These are phyloP conservation scores for Ptychobarbus kaznakovi DNA, from an alignment of 2,797 vertebrate genomes.

Conservation along the genomic window DNA sequence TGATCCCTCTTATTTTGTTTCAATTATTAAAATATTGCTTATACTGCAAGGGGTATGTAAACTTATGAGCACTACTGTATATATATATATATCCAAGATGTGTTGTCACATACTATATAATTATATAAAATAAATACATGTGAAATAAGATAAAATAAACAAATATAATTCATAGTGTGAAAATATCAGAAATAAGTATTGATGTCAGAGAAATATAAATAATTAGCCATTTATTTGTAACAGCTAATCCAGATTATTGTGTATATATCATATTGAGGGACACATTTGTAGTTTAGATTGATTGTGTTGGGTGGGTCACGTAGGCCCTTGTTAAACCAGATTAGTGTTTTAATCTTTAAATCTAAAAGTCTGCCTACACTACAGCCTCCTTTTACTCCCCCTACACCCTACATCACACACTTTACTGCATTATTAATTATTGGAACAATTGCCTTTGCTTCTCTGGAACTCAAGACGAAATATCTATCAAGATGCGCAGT, in stretches of 20 bases:
- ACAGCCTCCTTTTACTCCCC: background rate
- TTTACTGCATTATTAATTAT: background rate
- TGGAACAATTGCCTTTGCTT: background rate
- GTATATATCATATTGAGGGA: background rate
- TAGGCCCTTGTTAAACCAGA: conserved; percentile 1
- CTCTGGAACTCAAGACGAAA: background rate
- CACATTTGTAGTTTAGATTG: background rate
- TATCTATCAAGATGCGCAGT: background rate
- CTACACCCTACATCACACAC: background rate
- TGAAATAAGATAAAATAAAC: too few relatives aligned
- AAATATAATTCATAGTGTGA: background rate
- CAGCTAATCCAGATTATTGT: background rate
- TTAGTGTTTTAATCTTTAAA: conserved; percentile 18
- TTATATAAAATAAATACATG: too few relatives aligned
- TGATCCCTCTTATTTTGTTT: too few relatives aligned
- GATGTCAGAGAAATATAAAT: background rate
- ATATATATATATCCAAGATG: too few relatives aligned
- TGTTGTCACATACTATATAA: too few relatives aligned
- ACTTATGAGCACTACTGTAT: too few relatives aligned
- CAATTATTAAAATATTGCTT: too few relatives aligned
- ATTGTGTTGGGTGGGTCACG: background rate
- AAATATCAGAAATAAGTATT: background rate
- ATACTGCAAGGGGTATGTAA: too few relatives aligned
- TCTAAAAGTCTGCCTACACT: background rate
- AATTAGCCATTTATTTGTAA: background rate